These are phyloP conservation scores for Nesoenas mayeri DNA, from an alignment of 2,113 vertebrate species.

Conservation along the genomic window DNA sequence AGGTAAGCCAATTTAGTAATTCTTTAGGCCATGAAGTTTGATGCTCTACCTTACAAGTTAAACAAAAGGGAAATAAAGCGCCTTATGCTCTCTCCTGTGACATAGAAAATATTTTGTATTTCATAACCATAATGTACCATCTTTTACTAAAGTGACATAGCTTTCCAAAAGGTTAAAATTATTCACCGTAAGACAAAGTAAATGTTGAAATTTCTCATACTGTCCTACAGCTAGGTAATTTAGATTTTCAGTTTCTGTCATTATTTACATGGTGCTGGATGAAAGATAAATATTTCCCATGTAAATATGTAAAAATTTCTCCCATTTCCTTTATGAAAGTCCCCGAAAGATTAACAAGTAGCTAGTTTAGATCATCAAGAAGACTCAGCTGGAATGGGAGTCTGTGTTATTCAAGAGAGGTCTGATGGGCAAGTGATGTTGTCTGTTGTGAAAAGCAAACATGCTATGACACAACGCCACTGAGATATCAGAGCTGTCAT, in stretches of 20 bases:
- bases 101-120: background rate
- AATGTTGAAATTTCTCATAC: conserved; percentile 6
- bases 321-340: background rate
- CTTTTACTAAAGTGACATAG: background rate
- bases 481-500: conserved; percentile 9
- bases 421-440: conserved; percentile 2
- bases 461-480: background rate
- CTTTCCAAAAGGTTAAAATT: background rate
- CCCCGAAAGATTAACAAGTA: background rate
- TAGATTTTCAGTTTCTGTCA: background rate
- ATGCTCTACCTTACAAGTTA: background rate
- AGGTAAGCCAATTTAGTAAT: background rate
- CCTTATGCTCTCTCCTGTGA: background rate
- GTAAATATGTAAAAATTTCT: background rate
- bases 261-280: background rate
- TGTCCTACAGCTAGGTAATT: background rate
- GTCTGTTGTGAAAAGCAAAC: conserved; percentile 11
- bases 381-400: background rate
- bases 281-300: background rate
- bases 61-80: background rate
- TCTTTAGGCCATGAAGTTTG: background rate
- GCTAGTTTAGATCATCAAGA: background rate
- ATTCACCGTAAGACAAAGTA: background rate
- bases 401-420: background rate
- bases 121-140: background rate